Evolutionary conservation across 2,113 vertebrate species (phyloP).

Genomic region (Ceyx melanurus): DNA sequence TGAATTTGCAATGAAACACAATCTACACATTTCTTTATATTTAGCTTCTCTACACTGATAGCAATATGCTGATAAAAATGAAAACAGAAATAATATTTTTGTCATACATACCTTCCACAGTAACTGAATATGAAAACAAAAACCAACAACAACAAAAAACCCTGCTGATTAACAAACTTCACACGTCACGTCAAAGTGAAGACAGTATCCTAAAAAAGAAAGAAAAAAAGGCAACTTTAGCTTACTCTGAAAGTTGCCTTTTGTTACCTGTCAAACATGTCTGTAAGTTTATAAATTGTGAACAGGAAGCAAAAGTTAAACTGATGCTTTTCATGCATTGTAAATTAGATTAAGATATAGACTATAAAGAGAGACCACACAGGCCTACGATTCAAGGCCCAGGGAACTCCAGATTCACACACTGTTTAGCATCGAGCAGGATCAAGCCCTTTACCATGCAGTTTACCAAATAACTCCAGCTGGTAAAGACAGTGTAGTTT

Average conservation of each 20-base stretch:
- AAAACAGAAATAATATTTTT: background rate
- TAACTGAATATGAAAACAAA: background rate
- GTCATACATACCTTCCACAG: constrained; percentile 48
- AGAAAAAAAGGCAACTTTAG: background rate
- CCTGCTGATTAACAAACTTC: constrained; percentile 21
- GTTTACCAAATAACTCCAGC: background rate
- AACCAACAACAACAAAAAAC: background rate
- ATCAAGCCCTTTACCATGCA: background rate
- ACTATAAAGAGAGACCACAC: background rate
- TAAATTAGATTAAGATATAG: background rate
- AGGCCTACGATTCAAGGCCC: background rate
- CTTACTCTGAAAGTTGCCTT: background rate
- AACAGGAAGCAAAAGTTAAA: background rate
- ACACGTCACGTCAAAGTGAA: constrained; percentile 57
- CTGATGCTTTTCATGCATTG: background rate
- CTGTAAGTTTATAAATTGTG: background rate
- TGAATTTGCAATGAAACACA: background rate
- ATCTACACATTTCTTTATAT: background rate
- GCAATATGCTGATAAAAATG: background rate
- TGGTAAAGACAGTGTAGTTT: background rate
- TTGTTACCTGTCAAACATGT: background rate
- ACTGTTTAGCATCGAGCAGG: background rate
- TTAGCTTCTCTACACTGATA: background rate
- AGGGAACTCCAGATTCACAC: background rate
- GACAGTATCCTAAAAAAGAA: background rate